Base-by-base conservation (phyloP, 1,140 invertebrate species). In the Pseudomyrmex dendroicus region DNA sequence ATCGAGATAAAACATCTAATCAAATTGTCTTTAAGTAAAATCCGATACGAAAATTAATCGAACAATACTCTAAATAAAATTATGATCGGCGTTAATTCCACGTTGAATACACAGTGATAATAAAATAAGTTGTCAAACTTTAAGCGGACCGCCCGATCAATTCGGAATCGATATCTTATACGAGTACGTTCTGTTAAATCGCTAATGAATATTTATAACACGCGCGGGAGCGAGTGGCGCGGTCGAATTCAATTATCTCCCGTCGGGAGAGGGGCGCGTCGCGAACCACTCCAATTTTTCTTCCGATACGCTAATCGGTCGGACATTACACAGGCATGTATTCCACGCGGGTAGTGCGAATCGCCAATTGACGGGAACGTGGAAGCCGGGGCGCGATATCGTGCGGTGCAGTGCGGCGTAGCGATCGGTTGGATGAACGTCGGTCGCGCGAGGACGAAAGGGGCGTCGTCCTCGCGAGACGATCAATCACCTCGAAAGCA, bases 401-500 rank as follows among this genome's bases (percentile, higher is more conserved):
- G 15, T 9, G 5, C 68, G 61, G 17, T 22, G 13, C 62, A 64
- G 46, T 67, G 82, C 83, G 70, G 54, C 62, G 25, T 57, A 84
- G 67, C 70, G 86, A 72, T 70, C 85, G 85, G 22, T 73, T 17
- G 77, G 67, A 73, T 83, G 80, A 63, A 83, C 84, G 70, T 57
- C 46, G 80, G 70, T 59, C 61, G 73, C 61, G 68, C 80, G 73
- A 80, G 85, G 56, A 85, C 73, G 86, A 82, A 70, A 76, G 83
- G 77, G 76, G 72, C 73, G 73, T 83, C 78, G 84, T 86, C 78
- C 87, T 85, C 86, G 67, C 78, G 74, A 83, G 86, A 84, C 87
- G 87, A 89, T 89, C 87, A 86, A 89, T 89, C 87, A 89, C 87
- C 63, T 74, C 73, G 80, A 85, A 88, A 88, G 73, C 50, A 80